Base-by-base conservation (phyloP, 2,113 vertebrate species). In the Upupa epops region DNA sequence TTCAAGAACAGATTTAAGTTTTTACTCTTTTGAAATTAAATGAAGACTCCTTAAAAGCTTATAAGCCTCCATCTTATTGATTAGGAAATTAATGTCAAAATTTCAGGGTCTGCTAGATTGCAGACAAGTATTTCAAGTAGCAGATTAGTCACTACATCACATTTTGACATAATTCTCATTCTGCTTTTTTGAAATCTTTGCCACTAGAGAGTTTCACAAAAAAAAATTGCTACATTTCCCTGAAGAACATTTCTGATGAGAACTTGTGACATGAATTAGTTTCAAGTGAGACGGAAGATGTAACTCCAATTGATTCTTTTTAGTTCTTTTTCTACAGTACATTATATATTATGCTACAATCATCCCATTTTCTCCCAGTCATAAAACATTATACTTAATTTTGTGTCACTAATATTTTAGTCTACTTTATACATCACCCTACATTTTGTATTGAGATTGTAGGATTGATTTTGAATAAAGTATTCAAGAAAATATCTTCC, bases 401-500 rank as follows among this genome's bases (percentile, higher is more conserved):
- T 93, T 88, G 4, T 63, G 26, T 31, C 63, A 74, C 45, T 82
- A 72, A 55, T 69, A 51, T 16, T 76, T 55, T 49, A 56, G 64
- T 83, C 31, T 72, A 8, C 17, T 83, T 77, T 73, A 88, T 64
- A 82, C 89, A 70, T 13, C 8, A 76, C 13, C 3, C 3, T 36
- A 45, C 82, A 4, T 1, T 58, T 58, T 69, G 64, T 9, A 59
- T 7, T 24, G 70, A 83, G 12, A 13, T 58, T 59, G 21, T 88
- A 91, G 61, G 8, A 75, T 86, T 81, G 29, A 15, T 72, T 80
- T 81, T 76, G 4, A 91, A 46, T 37, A 77, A 95, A 84, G 63
- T 82, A 84, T 84, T 96, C 79, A 88, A 63, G 79, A 91, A 94
- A 93, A 96, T 75, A 63, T 78, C 79, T 89, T 89, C 82, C 83